Evolutionary conservation across 1,140 invertebrate genomes (phyloP), one percentile per base, ranked within the genome.

Genomic region (Drosophila teissieri): DNA sequence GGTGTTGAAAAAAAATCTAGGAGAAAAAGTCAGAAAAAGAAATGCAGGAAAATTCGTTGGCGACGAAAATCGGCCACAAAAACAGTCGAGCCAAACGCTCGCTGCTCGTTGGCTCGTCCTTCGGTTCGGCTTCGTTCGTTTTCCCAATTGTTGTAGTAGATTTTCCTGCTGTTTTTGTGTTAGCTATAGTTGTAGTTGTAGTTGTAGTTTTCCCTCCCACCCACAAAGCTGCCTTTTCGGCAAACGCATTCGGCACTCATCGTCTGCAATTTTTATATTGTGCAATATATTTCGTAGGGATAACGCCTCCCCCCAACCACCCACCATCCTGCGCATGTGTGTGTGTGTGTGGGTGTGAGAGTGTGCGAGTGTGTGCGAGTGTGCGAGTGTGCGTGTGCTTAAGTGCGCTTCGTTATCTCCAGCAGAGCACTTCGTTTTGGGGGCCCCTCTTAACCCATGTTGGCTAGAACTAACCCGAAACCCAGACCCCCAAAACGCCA

Each of bases 381-480:
- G 42, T 46, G 17, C 27, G 56, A 57, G 79, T 84, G 73, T 80
- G 82, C 65, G 85, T 80, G 77, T 57, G 85, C 70, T 77, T 89
- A 90, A 89, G 85, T 90, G 81, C 69, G 85, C 85, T 89, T 89
- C 85, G 85, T 89, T 89, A 89, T 91, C 88, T 91, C 83, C 53
- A 68, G 80, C 86, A 72, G 82, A 88, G 80, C 80, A 83, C 88
- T 91, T 91, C 83, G 82, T 90, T 90, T 90, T 84, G 88, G 88
- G 88, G 84, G 49, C 63, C 42, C 42, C 48, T 31, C 53, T 55
- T 46, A 60, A 53, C 49, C 27, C 46, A 56, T 42, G 80, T 73
- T 82, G 78, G 55, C 73, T 62, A 52, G 53, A 88, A 79, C 67
- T 70, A 73, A 74, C 76, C 78, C 68, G 64, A 84, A 85, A 77